These are phyloP conservation scores for Morone saxatilis DNA, from an alignment of 2,113 vertebrate species.

Conservation along the genomic window DNA sequence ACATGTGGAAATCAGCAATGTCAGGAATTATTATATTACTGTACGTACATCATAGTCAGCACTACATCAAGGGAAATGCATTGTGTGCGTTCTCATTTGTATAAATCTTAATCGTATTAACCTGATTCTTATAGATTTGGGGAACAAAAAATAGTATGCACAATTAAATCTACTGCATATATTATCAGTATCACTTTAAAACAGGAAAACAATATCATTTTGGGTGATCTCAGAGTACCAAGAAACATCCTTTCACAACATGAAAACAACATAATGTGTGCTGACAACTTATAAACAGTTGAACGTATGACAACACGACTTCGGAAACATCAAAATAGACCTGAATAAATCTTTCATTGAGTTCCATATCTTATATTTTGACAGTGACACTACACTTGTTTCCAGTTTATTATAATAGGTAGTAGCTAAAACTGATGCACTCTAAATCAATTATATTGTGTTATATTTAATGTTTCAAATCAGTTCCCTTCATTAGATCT, in stretches of 20 bases:
- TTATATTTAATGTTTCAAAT: not conserved
- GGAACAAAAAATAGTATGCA: not conserved
- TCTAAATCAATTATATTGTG: not conserved
- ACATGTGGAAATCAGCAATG: not conserved
- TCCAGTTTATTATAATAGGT: not conserved
- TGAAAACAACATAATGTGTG: not conserved
- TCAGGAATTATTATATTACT: not conserved
- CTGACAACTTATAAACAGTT: not conserved
- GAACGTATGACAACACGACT: not conserved
- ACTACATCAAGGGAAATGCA: not conserved
- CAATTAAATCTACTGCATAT: not conserved
- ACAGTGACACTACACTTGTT: not conserved
- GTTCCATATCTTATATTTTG: no score
- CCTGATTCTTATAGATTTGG: not conserved
- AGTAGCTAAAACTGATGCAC: not conserved
- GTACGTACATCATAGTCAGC: not conserved
- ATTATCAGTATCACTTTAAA: not conserved
- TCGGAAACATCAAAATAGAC: not conserved
- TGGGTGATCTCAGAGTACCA: not conserved
- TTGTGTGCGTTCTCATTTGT: not conserved
- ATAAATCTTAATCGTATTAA: not conserved
- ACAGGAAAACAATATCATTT: not conserved
- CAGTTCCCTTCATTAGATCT: not conserved
- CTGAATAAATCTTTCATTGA: no score
- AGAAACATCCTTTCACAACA: not conserved